Base-by-base conservation (phyloP, 1,140 invertebrate species). In the Drosophila takahashii region DNA sequence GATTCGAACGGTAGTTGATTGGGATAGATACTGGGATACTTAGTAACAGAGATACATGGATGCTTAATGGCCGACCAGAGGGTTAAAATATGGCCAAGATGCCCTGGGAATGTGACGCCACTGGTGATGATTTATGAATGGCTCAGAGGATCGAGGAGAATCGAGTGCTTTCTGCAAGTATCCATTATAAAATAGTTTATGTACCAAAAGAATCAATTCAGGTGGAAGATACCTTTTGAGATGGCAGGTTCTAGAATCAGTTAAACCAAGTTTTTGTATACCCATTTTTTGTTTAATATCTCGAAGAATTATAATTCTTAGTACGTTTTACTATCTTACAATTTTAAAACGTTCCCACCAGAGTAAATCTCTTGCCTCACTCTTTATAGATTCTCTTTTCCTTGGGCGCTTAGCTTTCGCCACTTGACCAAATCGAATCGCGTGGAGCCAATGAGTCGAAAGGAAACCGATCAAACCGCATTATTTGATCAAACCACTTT, bases 1-100 rank as follows among this genome's bases (percentile, higher is more conserved):
- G 76, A 69, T 85, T 77, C 73, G 48, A 84, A 84, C 81, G 81
- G 81, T 84, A 80, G 58, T 80, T 84, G 56, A 85, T 84, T 64
- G 58, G n/a, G 11, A 39, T 54, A 36, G 50, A 54, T 60, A 60
- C 64, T 37, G 26, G 27, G 29, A 36, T 37, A 13, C 15, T 41
- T 64, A 6, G 44, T 10, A 50, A 27, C 58, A 51, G 26, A 59
- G 13, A 61, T 11, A 8, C 34, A 58, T 15, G 18, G 34, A 50
- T 50, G 53, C 52, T 36, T 71, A 72, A 72, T 71, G 65, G 34
- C 27, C 18, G 27, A 65, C 18, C 18, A 11, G 66, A 52, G 64
- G 64, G 34, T 27, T 54, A 11, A 52, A 26, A 45, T 27, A 66
- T 69, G 47, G 37, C 41, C 13, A 54, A 53, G 26, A 52, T 16